Percentiles rank a stretch among this genome's conserved stretches.
These are phyloP conservation scores for Oopsacas minuta DNA, from an alignment of 37 sponge, comb jelly and placozoan genomes.

Conservation along the genomic window DNA sequence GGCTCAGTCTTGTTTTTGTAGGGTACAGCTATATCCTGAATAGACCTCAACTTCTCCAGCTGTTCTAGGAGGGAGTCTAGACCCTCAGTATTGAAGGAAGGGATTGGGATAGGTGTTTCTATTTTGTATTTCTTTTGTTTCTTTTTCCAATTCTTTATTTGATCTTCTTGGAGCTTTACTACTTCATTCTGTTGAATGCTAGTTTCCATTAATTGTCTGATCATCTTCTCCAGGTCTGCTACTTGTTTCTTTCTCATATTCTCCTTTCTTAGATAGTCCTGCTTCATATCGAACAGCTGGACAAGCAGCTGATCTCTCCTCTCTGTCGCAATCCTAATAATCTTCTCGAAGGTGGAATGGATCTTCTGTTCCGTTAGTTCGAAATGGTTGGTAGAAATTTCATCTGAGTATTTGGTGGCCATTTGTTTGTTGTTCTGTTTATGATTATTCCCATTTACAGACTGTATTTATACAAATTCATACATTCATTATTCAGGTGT, in stretches of 20 bases:
- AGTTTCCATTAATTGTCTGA: neutral
- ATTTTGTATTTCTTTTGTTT: neutral
- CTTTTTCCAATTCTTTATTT: neutral
- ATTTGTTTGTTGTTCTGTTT: too few relatives aligned
- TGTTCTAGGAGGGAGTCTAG: neutral
- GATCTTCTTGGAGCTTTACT: neutral
- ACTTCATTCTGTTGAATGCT: neutral
- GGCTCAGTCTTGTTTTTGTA: neutral
- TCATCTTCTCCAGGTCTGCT: neutral
- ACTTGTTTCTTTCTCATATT: neutral
- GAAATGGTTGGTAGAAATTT: neutral
- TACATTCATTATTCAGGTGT: too few relatives aligned
- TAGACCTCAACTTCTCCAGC: neutral
- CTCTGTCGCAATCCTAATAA: neutral
- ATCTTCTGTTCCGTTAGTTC: neutral
- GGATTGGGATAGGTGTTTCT: neutral
- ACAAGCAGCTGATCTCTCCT: constrained; percentile 1
- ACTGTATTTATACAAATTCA: neutral
- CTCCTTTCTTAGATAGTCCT: neutral
- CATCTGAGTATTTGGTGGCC: neutral
- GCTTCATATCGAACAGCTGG: neutral
- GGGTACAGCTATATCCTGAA: neutral
- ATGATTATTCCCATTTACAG: too few relatives aligned
- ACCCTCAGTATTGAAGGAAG: neutral
- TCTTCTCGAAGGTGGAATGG: neutral